A percentile compares a stretch with the other conserved stretches of the same genome.
phyloP scores from a whole-genome alignment of 1,140 invertebrate genomes.

The Zaprionus lachaisei region DNA sequence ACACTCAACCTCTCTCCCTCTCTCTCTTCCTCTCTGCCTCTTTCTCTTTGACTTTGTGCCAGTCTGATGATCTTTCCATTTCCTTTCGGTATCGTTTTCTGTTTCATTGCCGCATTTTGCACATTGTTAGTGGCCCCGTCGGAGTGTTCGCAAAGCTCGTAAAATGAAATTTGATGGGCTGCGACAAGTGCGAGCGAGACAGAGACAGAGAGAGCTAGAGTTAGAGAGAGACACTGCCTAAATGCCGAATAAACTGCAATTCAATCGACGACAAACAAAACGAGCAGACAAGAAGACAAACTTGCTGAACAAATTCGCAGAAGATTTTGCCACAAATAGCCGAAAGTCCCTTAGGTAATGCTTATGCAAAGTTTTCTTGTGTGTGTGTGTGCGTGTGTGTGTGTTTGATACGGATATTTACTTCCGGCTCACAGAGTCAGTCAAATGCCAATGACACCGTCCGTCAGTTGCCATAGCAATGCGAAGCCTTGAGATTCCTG shows the following conservation, averaged over 20 bases:
- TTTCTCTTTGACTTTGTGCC: conserved; percentile 11
- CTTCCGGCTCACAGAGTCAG: not conserved
- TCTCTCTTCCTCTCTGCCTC: not conserved
- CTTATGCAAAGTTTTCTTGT: conserved; percentile 32
- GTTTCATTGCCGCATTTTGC: conserved; percentile 57
- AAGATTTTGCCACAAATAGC: conserved; percentile 38
- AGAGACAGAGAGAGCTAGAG: conserved; percentile 8
- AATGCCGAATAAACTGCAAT: conserved; percentile 64
- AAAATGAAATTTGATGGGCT: conserved; percentile 63
- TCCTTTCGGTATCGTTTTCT: conserved; percentile 29
- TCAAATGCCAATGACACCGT: not conserved
- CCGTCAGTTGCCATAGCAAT: not conserved
- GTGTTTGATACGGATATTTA: not conserved
- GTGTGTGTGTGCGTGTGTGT: conserved; percentile 4
- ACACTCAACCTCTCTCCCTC: not conserved
- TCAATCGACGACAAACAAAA: conserved; percentile 49
- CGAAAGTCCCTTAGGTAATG: conserved; percentile 35
- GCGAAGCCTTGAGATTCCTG: not conserved
- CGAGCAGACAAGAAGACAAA: conserved; percentile 4
- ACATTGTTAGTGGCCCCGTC: conserved; percentile 57
- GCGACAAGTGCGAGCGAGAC: conserved; percentile 19
- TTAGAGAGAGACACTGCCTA: conserved; percentile 31
- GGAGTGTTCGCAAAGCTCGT: conserved; percentile 36
- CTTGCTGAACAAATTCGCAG: conserved; percentile 29
- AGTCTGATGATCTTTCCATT: conserved; percentile 35